phyloP scores from a whole-genome alignment of 2,797 vertebrate genomes.

The Poeciliopsis presidionis region DNA sequence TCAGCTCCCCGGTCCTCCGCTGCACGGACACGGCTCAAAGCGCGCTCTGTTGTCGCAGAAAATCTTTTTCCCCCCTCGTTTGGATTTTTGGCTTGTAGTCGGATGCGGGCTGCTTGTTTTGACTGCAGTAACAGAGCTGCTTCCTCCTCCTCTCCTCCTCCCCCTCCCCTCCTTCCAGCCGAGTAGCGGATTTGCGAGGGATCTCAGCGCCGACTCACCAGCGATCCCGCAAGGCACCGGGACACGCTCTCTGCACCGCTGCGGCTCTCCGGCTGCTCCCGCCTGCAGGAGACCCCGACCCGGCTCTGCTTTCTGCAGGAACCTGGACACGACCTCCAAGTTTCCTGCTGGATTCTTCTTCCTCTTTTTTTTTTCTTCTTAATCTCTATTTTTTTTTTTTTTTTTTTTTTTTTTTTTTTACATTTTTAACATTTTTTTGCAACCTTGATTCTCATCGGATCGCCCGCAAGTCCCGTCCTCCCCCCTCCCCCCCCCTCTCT shows the following conservation, averaged over 20 bases:
- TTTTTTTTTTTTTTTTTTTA: neutral
- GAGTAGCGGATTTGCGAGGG: slow-evolving; percentile 81
- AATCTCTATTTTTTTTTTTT: neutral
- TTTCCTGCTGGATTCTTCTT: slow-evolving; percentile 67
- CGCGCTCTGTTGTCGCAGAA: slow-evolving; percentile 60
- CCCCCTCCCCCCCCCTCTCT: neutral
- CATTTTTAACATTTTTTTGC: neutral
- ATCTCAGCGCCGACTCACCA: slow-evolving; percentile 69
- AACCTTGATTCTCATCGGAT: slow-evolving; percentile 65
- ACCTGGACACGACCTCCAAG: slow-evolving; percentile 63
- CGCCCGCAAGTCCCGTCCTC: slow-evolving; percentile 60
- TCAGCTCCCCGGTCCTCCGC: slow-evolving; percentile 8
- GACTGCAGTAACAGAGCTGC: slow-evolving; percentile 79
- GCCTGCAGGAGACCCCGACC: slow-evolving; percentile 40
- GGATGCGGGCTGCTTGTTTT: slow-evolving; percentile 80
- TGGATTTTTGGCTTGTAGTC: slow-evolving; percentile 58
- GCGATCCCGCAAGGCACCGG: slow-evolving; percentile 62
- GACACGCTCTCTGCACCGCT: slow-evolving; percentile 61
- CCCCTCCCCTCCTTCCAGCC: slow-evolving; percentile 63
- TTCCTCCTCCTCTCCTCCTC: neutral
- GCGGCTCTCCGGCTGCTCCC: slow-evolving; percentile 47
- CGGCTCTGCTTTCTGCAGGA: slow-evolving; percentile 39
- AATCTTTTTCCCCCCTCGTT: slow-evolving; percentile 9
- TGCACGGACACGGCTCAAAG: slow-evolving; percentile 41
- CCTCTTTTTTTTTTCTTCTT: neutral